A percentile compares a stretch with the other conserved stretches of the same genome.
Evolutionary conservation across 1,140 invertebrate genomes (phyloP).

Genomic region (Drosophila kohkoa): DNA sequence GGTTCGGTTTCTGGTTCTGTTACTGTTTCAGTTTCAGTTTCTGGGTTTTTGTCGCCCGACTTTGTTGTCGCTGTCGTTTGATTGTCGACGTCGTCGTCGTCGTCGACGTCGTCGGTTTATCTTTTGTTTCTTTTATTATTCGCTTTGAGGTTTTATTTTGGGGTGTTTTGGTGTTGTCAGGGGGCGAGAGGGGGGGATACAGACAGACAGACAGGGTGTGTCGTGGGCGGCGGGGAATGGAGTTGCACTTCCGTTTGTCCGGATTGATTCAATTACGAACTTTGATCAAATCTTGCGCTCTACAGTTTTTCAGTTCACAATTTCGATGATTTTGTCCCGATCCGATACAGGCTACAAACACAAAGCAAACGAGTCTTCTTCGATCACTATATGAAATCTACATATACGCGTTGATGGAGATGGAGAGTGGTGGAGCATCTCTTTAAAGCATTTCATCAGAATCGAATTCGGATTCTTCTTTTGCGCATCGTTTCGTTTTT

Average conservation of each 20-base stretch:
- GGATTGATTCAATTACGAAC: slow-evolving; percentile 17
- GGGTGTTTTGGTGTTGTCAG: not conserved
- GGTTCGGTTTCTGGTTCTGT: no score
- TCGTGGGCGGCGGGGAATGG: not conserved
- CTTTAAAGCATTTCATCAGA: slow-evolving; percentile 28
- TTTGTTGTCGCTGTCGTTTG: slow-evolving; percentile 1
- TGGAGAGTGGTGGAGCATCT: not conserved
- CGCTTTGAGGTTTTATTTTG: not conserved
- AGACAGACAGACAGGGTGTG: not conserved
- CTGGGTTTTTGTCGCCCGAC: slow-evolving; percentile 5
- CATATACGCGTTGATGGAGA: not conserved
- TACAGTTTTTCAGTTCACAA: not conserved
- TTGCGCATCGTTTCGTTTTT: slow-evolving; percentile 25
- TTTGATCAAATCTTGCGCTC: not conserved
- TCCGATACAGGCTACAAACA: slow-evolving; percentile 4
- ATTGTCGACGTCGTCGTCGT: slow-evolving; percentile 1
- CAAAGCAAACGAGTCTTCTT: no score
- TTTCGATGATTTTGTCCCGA: not conserved
- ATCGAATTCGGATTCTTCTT: slow-evolving; percentile 17
- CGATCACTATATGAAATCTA: not conserved
- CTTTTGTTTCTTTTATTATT: not conserved
- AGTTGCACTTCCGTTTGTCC: slow-evolving; percentile 16
- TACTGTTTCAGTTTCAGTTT: not conserved
- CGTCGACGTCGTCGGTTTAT: slow-evolving; percentile 11
- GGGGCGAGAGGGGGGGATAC: not conserved